These are phyloP conservation scores for Heterodera schachtii DNA, from an alignment of 1,140 invertebrate genomes.

Conservation along the genomic window DNA sequence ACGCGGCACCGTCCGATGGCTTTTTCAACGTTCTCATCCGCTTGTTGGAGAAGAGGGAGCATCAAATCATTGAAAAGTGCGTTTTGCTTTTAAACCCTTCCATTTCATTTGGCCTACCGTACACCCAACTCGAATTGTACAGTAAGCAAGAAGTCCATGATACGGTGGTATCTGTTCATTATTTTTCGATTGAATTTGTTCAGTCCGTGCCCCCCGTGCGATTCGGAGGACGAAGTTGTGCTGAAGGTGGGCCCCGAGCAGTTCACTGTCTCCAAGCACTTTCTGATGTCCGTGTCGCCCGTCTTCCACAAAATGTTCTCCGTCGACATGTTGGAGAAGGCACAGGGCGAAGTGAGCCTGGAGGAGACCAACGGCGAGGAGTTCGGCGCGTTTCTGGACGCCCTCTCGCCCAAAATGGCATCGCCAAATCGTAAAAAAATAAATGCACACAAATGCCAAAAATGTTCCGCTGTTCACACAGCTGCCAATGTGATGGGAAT, in stretches of 20 bases:
- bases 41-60: slow-evolving; percentile 15
- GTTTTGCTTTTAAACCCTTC: not conserved
- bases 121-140: too few species aligned
- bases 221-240: not conserved
- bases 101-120: too few species aligned
- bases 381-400: slow-evolving; percentile 17
- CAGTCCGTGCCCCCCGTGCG: not conserved
- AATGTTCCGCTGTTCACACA: not conserved
- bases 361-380: slow-evolving; percentile 10
- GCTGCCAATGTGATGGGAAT: slow-evolving; percentile 11
- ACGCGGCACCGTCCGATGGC: slow-evolving; percentile 12
- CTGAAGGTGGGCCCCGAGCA: slow-evolving; percentile 9
- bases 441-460: not conserved
- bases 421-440: slow-evolving; percentile 8
- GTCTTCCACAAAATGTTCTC: slow-evolving; percentile 37
- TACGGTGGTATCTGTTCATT: too few species aligned
- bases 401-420: slow-evolving; percentile 14
- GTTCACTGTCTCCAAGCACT: slow-evolving; percentile 27
- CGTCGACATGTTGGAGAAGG: slow-evolving; percentile 12
- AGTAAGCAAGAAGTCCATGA: too few species aligned
- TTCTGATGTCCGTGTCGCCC: slow-evolving; percentile 20
- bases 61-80: not conserved
- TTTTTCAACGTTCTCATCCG: slow-evolving; percentile 21
- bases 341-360: slow-evolving; percentile 16
- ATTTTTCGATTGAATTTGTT: not conserved